phyloP scores from a whole-genome alignment of 2,888 invertebrate genomes.

The Loripinus fragilis region DNA sequence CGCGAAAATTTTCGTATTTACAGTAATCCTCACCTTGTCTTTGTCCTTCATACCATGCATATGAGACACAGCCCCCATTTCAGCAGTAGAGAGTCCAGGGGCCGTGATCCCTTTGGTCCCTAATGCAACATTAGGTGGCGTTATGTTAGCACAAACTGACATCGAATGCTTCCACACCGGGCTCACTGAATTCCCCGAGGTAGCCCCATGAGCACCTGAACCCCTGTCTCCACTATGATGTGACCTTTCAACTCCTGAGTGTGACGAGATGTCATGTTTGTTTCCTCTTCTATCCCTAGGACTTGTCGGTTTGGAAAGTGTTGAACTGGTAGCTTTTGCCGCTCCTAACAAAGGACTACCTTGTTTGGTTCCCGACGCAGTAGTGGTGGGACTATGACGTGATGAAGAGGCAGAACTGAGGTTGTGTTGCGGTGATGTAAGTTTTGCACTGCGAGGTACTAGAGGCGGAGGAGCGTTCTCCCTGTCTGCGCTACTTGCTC shows the following conservation, averaged over 20 bases:
- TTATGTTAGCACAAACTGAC: conserved; percentile 78
- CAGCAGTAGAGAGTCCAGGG: conserved; percentile 14
- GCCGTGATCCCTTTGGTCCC: conserved; percentile 68
- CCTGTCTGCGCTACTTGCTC: conserved; percentile 21
- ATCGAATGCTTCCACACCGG: conserved; percentile 86
- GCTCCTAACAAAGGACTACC: conserved; percentile 15
- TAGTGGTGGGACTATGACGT: neutral
- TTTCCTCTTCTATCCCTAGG: conserved; percentile 37
- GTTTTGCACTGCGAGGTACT: conserved; percentile 38
- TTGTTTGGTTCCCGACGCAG: conserved; percentile 8
- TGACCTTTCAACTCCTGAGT: neutral
- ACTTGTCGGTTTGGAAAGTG: conserved; percentile 29
- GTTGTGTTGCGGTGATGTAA: conserved; percentile 26
- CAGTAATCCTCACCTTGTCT: conserved; percentile 85
- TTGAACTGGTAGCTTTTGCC: neutral
- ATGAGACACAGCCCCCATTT: neutral
- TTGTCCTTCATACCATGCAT: conserved; percentile 83
- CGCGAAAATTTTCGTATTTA: too few species aligned
- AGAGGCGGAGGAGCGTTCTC: conserved; percentile 40
- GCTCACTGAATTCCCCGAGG: conserved; percentile 40
- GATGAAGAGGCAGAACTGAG: conserved; percentile 2
- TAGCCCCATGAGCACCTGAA: conserved; percentile 13
- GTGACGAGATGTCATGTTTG: neutral
- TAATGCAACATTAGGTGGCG: conserved; percentile 83
- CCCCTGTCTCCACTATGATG: conserved; percentile 8